Base-by-base conservation (phyloP, 2,888 invertebrate genomes). In the Taphrorychus bicolor region DNA sequence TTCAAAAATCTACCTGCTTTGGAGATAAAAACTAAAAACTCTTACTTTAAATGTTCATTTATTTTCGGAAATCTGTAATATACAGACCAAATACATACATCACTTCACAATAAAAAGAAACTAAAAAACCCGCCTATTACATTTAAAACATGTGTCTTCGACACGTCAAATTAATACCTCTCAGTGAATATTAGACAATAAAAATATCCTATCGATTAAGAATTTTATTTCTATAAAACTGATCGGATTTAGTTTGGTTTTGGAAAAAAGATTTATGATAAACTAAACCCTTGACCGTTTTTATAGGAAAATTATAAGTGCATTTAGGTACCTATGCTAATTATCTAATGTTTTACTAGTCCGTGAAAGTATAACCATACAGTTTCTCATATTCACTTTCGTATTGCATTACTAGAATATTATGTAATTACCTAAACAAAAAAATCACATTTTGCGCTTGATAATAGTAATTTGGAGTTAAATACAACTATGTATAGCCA, bases 61-160 rank as follows among this genome's bases (percentile, higher is more conserved):
- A 45, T 45, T 45, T 45, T 17, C 63, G 71, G 77, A 77, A 32
- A 78, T 78, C 80, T 80, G 80, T 80, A 80, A 80, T 80, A 80
- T 80, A 80, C 80, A 80, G 80, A 80, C 73, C n/a, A n/a, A n/a
- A n/a, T 73, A 16, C 60, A 76, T 79, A 77, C 76, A 77, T 52
- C 45, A 70, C 65, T 66, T 68, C 71, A 70, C 73, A 74, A 73
- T 73, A 74, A 74, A 73, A 72, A 72, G 70, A 73, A 70, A 72
- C 66, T 69, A 71, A 71, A 72, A 5, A 17, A 72, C 62, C 70
- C 60, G 70, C 71, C 70, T 69, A 58, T 69, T 70, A 69, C 70
- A 71, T 67, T 71, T 70, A 72, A 64, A 62, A 51, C 16, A 32
- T 3, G 32, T 32, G 32, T 32, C n/a, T 32, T 32, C 11, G 7